phyloP scores from a whole-genome alignment of 2,888 invertebrate species.

The Cacoxenus indagator region DNA sequence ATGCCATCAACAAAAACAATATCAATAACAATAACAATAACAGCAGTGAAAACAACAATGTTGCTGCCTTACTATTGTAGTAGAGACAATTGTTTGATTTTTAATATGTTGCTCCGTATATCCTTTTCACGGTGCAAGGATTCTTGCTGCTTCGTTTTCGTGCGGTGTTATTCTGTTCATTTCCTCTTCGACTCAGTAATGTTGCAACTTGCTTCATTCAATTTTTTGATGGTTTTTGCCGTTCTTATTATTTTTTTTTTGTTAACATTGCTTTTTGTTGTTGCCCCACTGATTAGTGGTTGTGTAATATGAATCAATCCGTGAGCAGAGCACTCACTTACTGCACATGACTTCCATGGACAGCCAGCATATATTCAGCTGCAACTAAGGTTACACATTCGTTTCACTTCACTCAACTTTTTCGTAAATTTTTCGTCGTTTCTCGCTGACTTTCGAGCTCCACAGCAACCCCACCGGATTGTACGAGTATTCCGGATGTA shows the following conservation, averaged over 20 bases:
- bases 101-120: conserved; percentile 48
- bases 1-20: background rate
- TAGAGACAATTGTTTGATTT: conserved; percentile 62
- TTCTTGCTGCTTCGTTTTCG: background rate
- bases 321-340: background rate
- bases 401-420: conserved; percentile 29
- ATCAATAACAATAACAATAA: conserved; percentile 29
- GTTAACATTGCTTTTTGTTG: conserved; percentile 10
- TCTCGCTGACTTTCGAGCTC: background rate
- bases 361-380: background rate
- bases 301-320: conserved; percentile 54
- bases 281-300: conserved; percentile 49
- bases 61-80: conserved; percentile 44
- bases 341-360: conserved; percentile 18
- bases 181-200: conserved; percentile 24
- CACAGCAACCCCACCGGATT: background rate
- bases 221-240: background rate
- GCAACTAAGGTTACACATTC: conserved; percentile 32
- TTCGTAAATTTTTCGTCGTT: background rate
- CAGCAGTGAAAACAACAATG: conserved; percentile 50
- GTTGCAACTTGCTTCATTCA: conserved; percentile 39
- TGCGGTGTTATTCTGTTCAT: background rate
- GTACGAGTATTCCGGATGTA: conserved; percentile 19
- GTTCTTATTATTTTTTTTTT: background rate
- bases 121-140: background rate